Evolutionary conservation across 2,113 vertebrate genomes (phyloP).

Genomic region (Rhabdomys dilectus): DNA sequence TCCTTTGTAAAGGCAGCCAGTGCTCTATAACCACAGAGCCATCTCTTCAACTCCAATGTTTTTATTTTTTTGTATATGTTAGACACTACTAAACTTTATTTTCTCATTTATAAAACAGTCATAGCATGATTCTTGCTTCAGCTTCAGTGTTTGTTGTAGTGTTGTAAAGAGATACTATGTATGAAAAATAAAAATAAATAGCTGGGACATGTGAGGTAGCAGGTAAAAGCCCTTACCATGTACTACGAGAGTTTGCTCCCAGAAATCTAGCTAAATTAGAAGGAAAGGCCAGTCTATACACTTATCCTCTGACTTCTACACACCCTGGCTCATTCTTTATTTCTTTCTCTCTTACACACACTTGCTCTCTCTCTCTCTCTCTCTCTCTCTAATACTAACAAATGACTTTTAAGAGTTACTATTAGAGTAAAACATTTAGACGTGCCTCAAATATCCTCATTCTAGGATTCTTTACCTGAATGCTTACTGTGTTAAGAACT

Average conservation of each 20-base stretch:
- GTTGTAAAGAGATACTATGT: neutral
- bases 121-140: constrained; percentile 27
- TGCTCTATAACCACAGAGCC: no score
- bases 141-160: constrained; percentile 13
- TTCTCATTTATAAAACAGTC: no score
- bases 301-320: neutral
- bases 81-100: no score
- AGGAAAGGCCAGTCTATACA: neutral
- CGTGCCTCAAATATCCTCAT: neutral
- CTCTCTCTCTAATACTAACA: no score
- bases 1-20: no score
- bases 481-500: neutral
- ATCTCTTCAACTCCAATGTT: neutral
- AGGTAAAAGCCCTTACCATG: neutral
- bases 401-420: neutral
- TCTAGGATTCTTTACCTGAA: constrained; percentile 38
- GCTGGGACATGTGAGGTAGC: neutral
- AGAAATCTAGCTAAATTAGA: neutral
- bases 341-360: neutral
- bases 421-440: constrained; percentile 25
- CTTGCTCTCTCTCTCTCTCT: neutral
- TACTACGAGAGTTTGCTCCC: neutral
- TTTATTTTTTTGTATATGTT: neutral
- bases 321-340: neutral
- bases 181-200: neutral